A percentile compares a stretch with the other conserved stretches of the same genome.
Evolutionary conservation across 1,140 invertebrate genomes (phyloP).

Genomic region (Drosophila mayri): DNA sequence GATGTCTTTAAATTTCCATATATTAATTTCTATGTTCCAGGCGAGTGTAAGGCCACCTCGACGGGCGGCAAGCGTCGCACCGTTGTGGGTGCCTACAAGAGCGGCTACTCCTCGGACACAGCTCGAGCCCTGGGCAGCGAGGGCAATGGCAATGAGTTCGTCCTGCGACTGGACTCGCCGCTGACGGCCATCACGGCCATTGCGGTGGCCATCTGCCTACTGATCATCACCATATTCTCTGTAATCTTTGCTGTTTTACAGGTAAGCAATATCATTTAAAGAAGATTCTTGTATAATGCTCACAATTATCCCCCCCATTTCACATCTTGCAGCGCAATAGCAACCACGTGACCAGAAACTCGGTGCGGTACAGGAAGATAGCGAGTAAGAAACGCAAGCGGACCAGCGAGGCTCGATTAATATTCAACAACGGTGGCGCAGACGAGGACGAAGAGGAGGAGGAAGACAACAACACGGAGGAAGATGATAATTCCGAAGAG

Average conservation of each 20-base stretch:
- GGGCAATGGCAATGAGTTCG: slow-evolving; percentile 82
- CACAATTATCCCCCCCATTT: neutral
- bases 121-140: slow-evolving; percentile 71
- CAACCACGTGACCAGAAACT: slow-evolving; percentile 66
- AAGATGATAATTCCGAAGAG: slow-evolving; percentile 59
- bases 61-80: slow-evolving; percentile 91
- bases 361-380: slow-evolving; percentile 70
- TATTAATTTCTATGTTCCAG: slow-evolving; percentile 73
- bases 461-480: slow-evolving; percentile 60
- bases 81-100: slow-evolving; percentile 85
- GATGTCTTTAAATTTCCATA: neutral
- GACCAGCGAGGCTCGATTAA: slow-evolving; percentile 64
- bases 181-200: slow-evolving; percentile 88
- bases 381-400: slow-evolving; percentile 24
- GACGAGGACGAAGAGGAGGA: slow-evolving; percentile 48
- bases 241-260: slow-evolving; percentile 89
- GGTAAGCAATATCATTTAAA: slow-evolving; percentile 84
- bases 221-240: slow-evolving; percentile 88
- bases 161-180: slow-evolving; percentile 71
- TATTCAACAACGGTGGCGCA: slow-evolving; percentile 60
- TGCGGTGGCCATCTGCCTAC: slow-evolving; percentile 88
- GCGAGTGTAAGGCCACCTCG: slow-evolving; percentile 89
- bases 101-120: slow-evolving; percentile 21
- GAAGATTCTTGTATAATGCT: neutral
- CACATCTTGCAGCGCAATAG: slow-evolving; percentile 58